Conservation (phyloP, 2,797 vertebrate genomes). For the Hemitrygon akajei region DNA sequence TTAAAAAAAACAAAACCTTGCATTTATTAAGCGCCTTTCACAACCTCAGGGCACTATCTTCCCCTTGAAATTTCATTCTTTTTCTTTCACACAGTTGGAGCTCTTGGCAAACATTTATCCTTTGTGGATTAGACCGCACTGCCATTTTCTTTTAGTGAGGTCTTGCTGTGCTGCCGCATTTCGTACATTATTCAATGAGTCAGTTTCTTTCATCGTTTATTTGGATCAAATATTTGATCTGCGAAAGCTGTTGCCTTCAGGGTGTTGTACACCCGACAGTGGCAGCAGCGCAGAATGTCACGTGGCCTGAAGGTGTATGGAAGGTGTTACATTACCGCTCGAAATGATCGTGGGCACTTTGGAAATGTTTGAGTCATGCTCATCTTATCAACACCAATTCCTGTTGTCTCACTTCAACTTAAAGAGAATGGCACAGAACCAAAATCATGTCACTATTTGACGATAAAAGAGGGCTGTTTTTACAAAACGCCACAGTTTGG, state of each 20-base stretch:
- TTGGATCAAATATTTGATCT: neutral
- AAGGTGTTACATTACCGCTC: neutral
- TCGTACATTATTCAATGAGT: too few relatives aligned
- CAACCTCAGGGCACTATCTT: too few relatives aligned
- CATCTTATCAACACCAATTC: neutral
- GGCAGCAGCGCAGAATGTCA: neutral
- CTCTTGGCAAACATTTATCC: neutral
- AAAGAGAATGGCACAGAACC: neutral
- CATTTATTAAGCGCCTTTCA: neutral
- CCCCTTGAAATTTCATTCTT: neutral
- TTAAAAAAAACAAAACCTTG: neutral
- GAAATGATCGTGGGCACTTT: neutral
- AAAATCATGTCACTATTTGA: neutral
- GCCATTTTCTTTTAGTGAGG: neutral
- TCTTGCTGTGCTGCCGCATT: neutral
- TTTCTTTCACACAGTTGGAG: neutral
- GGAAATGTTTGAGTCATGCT: neutral
- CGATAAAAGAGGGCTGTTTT: neutral
- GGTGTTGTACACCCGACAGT: neutral
- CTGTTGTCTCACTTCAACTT: neutral
- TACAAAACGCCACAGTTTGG: neutral
- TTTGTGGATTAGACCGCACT: too few relatives aligned
- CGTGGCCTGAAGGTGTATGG: too few relatives aligned
- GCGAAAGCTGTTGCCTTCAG: neutral
- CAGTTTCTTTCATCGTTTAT: neutral